Evolutionary conservation across 2,888 invertebrate species (phyloP).

Genomic region (Drosophila phalerata): DNA sequence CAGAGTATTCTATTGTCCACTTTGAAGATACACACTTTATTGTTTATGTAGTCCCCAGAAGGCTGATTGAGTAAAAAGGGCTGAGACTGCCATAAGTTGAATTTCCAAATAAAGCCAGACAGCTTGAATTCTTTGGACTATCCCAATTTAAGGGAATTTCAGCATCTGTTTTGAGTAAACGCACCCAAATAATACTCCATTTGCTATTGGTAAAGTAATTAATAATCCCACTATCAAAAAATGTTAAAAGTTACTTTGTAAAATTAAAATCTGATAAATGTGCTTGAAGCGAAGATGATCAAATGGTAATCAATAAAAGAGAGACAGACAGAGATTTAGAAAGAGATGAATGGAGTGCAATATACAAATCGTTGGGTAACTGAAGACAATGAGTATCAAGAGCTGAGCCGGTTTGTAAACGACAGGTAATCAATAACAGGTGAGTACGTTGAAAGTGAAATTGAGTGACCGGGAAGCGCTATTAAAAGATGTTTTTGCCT

Average conservation of each 20-base stretch:
- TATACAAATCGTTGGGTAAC: conserved; percentile 39
- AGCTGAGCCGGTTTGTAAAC: conserved; percentile 63
- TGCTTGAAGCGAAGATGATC: conserved; percentile 14
- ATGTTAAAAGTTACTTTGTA: conserved; percentile 12
- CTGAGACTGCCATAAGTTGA: neutral
- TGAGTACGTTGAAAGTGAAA: conserved; percentile 67
- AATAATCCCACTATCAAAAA: conserved; percentile 13
- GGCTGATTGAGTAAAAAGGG: neutral
- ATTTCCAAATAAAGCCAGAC: conserved; percentile 1
- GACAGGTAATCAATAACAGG: conserved; percentile 51
- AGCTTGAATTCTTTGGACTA: neutral
- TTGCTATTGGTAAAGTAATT: neutral
- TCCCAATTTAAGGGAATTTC: conserved; percentile 1
- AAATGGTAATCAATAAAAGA: conserved; percentile 23
- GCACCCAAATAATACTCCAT: neutral
- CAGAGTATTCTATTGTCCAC: neutral
- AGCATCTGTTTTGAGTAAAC: neutral
- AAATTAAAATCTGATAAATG: conserved; percentile 35
- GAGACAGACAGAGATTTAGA: neutral
- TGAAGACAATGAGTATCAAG: conserved; percentile 27
- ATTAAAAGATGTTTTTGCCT: conserved; percentile 51
- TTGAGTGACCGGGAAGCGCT: conserved; percentile 65
- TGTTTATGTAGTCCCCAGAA: neutral
- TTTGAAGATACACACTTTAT: neutral
- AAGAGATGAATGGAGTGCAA: neutral